Evolutionary conservation across 2,113 vertebrate species (phyloP), one percentile per base, ranked within the genome.

Genomic region (Pantherophis guttatus): DNA sequence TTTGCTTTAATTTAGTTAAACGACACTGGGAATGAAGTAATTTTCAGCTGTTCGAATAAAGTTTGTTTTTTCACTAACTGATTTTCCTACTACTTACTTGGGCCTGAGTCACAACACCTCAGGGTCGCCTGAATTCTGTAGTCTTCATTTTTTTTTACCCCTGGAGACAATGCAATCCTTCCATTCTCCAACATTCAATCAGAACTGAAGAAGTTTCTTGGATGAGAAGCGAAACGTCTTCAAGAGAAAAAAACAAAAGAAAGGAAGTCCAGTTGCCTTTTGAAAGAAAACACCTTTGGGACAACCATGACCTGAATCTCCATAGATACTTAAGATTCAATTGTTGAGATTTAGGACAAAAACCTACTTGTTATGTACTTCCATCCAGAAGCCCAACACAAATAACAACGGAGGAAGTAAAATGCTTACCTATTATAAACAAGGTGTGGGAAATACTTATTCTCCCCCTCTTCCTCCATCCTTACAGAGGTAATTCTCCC

Each of bases 341-440:
- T 86, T 87, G 23, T 87, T 48, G 1, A 24, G 48, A 86, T 50
- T 59, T 93, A 75, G 65, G 29, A 93, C 26, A 81, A 26, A 39
- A 53, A 1, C 54, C 15, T n/a, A 21, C 85, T 55, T 19, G 23
- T 54, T 75, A 55, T 24, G 23, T 52, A 5, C 29, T 88, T 44
- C 33, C 86, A 5, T 62, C 86, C 86, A 91, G 85, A 9, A 88
- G 92, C 26, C 94, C 75, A 39, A 86, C 54, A 88, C 7, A 96
- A 94, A 94, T 89, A 88, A 93, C 13, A 33, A 86, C 3, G 1
- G 90, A 87, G 0, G 70, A 48, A 90, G 55, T 6, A 4, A 94
- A 93, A 95, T 44, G 62, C 33, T 33, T 59, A 26, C 54, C 93
- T 93, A 54, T 88, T 53, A 57, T 90, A 44, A 94, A 81, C 52